Conservation (phyloP, 2,113 vertebrate species). For the Capricornis sumatraensis region DNA sequence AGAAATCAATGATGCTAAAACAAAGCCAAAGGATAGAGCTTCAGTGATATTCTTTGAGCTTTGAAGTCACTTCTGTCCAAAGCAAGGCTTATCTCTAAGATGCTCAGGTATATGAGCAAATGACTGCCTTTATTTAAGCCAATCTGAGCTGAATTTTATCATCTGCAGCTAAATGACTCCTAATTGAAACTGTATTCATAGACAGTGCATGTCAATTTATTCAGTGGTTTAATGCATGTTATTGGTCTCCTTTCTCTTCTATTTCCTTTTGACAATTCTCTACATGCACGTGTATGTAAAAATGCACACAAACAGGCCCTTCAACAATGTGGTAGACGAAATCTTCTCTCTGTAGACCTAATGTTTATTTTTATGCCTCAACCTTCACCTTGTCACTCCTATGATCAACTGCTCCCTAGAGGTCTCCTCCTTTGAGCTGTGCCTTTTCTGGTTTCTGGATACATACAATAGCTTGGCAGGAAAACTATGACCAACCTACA, state of each 20-base stretch:
- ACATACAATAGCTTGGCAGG: background rate
- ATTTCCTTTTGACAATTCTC: background rate
- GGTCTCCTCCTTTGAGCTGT: background rate
- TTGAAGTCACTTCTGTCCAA: background rate
- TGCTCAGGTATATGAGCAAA: background rate
- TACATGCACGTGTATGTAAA: background rate
- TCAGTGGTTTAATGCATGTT: background rate
- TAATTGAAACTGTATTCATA: background rate
- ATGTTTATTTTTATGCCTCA: background rate
- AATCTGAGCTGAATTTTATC: background rate
- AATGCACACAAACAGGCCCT: background rate
- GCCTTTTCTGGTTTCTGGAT: background rate
- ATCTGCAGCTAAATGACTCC: background rate
- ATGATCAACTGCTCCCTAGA: background rate
- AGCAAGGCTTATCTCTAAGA: background rate
- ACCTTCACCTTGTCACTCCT: too few species aligned
- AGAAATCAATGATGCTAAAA: background rate
- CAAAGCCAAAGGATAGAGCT: background rate
- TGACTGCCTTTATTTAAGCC: background rate
- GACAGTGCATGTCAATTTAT: background rate
- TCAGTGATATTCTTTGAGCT: background rate
- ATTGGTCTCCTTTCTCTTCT: background rate
- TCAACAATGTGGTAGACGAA: background rate
- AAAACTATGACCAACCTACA: background rate
- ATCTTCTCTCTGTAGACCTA: background rate